Conservation (phyloP, 2,888 invertebrate genomes). For the Listrodromus nycthemerus region DNA sequence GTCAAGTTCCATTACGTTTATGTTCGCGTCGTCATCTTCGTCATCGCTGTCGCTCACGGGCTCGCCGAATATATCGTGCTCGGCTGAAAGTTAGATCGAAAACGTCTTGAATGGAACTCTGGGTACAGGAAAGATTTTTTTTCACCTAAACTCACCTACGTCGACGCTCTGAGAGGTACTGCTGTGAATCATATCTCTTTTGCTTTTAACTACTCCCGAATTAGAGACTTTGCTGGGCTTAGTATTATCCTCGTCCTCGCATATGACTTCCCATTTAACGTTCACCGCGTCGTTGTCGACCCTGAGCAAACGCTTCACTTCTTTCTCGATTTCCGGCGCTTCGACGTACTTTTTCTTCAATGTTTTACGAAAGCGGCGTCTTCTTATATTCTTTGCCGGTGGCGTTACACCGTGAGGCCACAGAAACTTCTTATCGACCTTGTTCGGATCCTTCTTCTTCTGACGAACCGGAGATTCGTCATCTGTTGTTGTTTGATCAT, state of each 20-base stretch:
- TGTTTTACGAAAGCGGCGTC: conserved; percentile 96
- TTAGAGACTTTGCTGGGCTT: conserved; percentile 82
- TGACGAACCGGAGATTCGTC: conserved; percentile 92
- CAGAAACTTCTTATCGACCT: conserved; percentile 96
- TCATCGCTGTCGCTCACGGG: conserved; percentile 96
- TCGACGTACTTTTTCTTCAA: conserved; percentile 98
- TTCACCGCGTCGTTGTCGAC: conserved; percentile 96
- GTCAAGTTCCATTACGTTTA: conserved; percentile 91
- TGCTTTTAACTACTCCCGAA: conserved; percentile 81
- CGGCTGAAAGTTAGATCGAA: conserved; percentile 85
- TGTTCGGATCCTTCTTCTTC: conserved; percentile 93
- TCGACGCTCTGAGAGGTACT: conserved; percentile 84
- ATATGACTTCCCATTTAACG: conserved; percentile 95
- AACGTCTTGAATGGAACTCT: neutral
- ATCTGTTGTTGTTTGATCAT: conserved; percentile 90
- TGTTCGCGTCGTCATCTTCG: conserved; percentile 90
- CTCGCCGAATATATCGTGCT: conserved; percentile 96
- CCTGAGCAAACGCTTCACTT: conserved; percentile 96
- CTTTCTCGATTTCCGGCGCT: conserved; percentile 99
- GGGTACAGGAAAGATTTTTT: conserved; percentile 18
- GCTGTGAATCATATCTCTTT: conserved; percentile 80
- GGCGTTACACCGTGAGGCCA: conserved; percentile 98
- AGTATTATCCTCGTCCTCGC: conserved; percentile 92
- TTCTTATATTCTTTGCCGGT: conserved; percentile 97
- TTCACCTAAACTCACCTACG: conserved; percentile 80